Base-by-base conservation (phyloP, 2,797 vertebrate genomes). In the Geotrypetes seraphini region DNA sequence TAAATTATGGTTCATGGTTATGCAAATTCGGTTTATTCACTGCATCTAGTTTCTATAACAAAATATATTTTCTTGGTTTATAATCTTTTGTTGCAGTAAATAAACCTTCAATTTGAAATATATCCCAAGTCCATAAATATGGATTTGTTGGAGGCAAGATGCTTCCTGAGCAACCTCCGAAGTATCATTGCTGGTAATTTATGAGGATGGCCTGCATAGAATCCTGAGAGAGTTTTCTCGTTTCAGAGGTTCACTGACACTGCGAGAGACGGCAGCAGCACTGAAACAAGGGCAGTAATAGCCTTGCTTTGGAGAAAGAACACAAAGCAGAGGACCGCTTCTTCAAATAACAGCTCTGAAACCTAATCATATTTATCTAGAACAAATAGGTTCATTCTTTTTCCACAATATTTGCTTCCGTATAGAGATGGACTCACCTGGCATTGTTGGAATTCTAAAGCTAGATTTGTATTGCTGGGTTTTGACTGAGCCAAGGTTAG, bases 21-120 rank as follows among this genome's bases (percentile, higher is more conserved):
- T 64, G 62, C 43, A 69, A 46, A 67, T 69, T 31, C 26, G 44
- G 6, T 29, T 50, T 28, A 39, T 28, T 67, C 48, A 28, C 22
- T 47, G 38, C 42, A 41, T 51, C 38, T 19, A 22, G 12, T 4
- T 30, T 1, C 7, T 6, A 5, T 3, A 10, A 11, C 25, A 39
- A 52, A 50, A 43, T 60, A 37, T 14, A 50, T 47, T 62, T 65
- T 31, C 33, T 46, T 57, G 10, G 7, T 72, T 68, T 63, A 53
- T 64, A 65, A 12, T 57, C 33, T 25, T 50, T 41, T 39, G 14
- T 48, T 66, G 24, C 39, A 56, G 56, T 63, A 61, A 64, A 67
- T 61, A 67, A 69, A 37, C 4, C 7, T 27, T 36, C 34, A 39
- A 39, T 51, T 33, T 32, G 59, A 61, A 57, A 40, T 17, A 12